These are phyloP conservation scores for Procambarus clarkii DNA, from an alignment of 1,140 invertebrate species.

Conservation along the genomic window DNA sequence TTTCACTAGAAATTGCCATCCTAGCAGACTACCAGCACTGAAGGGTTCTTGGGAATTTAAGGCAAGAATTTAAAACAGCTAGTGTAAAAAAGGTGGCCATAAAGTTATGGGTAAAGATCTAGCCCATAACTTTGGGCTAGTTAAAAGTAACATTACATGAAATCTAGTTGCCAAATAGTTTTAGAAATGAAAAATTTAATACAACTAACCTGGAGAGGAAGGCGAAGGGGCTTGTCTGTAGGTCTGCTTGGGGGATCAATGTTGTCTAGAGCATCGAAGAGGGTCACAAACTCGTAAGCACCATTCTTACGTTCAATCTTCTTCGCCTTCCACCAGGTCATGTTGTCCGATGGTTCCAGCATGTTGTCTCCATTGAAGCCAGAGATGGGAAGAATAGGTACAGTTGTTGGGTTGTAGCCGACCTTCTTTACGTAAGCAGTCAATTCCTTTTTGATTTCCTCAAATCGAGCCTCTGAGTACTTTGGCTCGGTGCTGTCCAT, in stretches of 20 bases:
- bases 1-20: too few relatives aligned
- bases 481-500: constrained; percentile 99
- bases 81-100: too few relatives aligned
- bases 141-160: too few relatives aligned
- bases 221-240: constrained; percentile 95
- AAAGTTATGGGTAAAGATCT: too few relatives aligned
- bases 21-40: too few relatives aligned
- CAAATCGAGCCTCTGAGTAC: constrained; percentile 93
- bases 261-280: constrained; percentile 95
- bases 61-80: too few relatives aligned
- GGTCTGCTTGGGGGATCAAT: constrained; percentile 95
- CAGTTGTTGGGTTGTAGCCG: constrained; percentile 96
- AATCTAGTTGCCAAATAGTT: too few relatives aligned
- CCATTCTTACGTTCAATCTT: constrained; percentile 93
- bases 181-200: too few relatives aligned
- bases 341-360: constrained; percentile 93
- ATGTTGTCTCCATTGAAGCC: constrained; percentile 99
- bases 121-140: too few relatives aligned
- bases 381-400: constrained; percentile 98
- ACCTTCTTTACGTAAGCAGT: constrained; percentile 96
- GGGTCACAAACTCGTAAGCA: constrained; percentile 90
- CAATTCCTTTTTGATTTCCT: constrained; percentile 98
- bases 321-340: constrained; percentile 99
- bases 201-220: constrained; percentile 83
- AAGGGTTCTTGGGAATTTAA: too few relatives aligned